Evolutionary conservation across 2,888 invertebrate genomes (phyloP).

Genomic region (Zygogramma bicolorata): DNA sequence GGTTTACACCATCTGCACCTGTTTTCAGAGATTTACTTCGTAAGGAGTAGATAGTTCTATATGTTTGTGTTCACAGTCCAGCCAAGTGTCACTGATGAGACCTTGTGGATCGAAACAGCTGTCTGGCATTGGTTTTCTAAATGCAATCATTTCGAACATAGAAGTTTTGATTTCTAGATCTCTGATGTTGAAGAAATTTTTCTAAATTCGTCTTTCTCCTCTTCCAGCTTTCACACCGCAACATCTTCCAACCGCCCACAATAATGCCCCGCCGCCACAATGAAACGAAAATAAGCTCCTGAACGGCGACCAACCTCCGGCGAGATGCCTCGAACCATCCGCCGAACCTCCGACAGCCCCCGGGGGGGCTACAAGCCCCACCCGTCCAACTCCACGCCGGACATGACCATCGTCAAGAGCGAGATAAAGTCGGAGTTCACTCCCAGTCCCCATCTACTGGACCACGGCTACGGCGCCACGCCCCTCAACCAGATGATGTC

Average conservation of each 20-base stretch:
- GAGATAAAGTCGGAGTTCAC: slow-evolving; percentile 67
- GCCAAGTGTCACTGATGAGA: no score
- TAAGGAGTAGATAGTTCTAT: no score
- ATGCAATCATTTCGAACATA: no score
- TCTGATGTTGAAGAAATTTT: background rate
- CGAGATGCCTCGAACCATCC: background rate
- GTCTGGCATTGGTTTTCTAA: no score
- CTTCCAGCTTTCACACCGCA: background rate
- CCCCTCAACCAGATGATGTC: slow-evolving; percentile 74
- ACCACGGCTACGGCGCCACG: slow-evolving; percentile 89
- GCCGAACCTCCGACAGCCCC: slow-evolving; percentile 30
- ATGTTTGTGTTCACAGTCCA: no score
- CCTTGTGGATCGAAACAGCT: no score
- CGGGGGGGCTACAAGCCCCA: slow-evolving; percentile 66
- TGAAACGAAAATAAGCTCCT: background rate
- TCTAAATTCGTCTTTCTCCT: background rate
- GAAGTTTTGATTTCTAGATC: no score
- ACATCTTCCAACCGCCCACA: background rate
- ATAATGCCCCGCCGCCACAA: background rate
- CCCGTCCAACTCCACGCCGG: slow-evolving; percentile 65
- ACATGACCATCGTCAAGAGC: slow-evolving; percentile 65
- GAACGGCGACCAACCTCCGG: background rate
- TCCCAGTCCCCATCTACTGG: slow-evolving; percentile 82
- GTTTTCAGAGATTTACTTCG: no score
- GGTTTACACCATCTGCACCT: no score